Evolutionary conservation across 2,797 vertebrate species (phyloP), one percentile per base, ranked within the genome.

Genomic region (Hafferia zeledoni): DNA sequence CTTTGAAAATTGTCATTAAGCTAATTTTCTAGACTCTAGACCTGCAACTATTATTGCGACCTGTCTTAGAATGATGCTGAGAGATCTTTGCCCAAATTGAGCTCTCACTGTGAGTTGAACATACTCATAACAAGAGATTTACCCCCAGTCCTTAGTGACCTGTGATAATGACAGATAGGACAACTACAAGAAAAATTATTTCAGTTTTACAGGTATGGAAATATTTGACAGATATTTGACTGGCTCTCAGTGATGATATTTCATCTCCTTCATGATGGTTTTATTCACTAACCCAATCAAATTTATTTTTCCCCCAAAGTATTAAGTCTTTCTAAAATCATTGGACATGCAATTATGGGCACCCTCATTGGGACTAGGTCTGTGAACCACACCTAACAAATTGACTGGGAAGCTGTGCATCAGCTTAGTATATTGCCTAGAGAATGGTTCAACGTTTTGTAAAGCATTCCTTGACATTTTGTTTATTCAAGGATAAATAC

Each of bases 401-500:
- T 87, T 52, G 65, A 27, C 67, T 89, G 39, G 33, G 69, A 90
- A 79, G 63, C 75, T 70, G 41, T 87, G 64, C 86, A 53, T 90
- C 63, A 90, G 59, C 75, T 87, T 91, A 31, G 28, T 68, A 7
- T 74, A 55, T 60, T 10, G 1, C 61, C 75, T 91, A 41, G 43
- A 88, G 70, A 71, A 83, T 31, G 46, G 46, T 83, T 94, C 88
- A 46, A 11, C 0, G 3, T 22, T 79, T 93, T 89, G 31, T 61
- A 59, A 72, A 91, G 70, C 33, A 33, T 87, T 69, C 44, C 55
- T 72, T 90, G 90, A 70, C 81, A 68, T 93, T 89, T 83, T 69
- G 56, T 35, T 92, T 91, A 72, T 70, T 94, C 75, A 64, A 28
- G 74, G 67, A 79, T 84, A 75, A 93, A 76, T 90, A 64, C 17